A percentile compares a stretch with the other conserved stretches of the same genome.
These are phyloP conservation scores for Acanthosepion pharaonis DNA, from an alignment of 2,888 invertebrate genomes.

Conservation along the genomic window DNA sequence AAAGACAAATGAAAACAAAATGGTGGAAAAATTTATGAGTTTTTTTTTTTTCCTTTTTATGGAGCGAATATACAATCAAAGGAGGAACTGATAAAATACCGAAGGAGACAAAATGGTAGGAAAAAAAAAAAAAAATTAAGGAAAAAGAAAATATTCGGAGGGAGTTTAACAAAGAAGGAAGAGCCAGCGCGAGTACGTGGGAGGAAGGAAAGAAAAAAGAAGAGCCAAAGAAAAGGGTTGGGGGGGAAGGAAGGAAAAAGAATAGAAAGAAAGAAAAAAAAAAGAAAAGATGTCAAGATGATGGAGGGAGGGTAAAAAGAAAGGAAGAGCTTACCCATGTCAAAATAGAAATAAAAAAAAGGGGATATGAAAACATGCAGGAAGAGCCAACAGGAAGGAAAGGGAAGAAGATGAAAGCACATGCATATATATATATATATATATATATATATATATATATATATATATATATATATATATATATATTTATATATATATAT, in stretches of 20 bases:
- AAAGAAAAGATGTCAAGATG: background rate
- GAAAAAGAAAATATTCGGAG: background rate
- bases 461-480: background rate
- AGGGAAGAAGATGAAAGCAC: background rate
- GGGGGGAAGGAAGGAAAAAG: background rate
- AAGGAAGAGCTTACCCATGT: background rate
- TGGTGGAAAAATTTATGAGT: background rate
- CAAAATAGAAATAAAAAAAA: conserved; percentile 14
- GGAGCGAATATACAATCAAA: background rate
- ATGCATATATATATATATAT: background rate
- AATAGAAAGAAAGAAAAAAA: background rate
- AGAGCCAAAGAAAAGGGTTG: background rate
- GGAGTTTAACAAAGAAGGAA: background rate
- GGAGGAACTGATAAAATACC: background rate
- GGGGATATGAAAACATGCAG: background rate
- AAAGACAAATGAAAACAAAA: background rate
- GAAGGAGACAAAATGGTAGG: background rate
- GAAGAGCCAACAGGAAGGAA: background rate
- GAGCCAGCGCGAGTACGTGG: background rate
- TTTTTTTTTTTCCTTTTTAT: background rate
- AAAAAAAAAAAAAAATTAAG: background rate
- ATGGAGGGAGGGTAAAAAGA: background rate
- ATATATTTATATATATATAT: background rate
- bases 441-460: background rate
- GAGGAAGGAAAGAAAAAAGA: background rate